These are phyloP conservation scores for Heteromormyrus szaboi DNA, from an alignment of 2,797 vertebrate genomes.

Conservation along the genomic window DNA sequence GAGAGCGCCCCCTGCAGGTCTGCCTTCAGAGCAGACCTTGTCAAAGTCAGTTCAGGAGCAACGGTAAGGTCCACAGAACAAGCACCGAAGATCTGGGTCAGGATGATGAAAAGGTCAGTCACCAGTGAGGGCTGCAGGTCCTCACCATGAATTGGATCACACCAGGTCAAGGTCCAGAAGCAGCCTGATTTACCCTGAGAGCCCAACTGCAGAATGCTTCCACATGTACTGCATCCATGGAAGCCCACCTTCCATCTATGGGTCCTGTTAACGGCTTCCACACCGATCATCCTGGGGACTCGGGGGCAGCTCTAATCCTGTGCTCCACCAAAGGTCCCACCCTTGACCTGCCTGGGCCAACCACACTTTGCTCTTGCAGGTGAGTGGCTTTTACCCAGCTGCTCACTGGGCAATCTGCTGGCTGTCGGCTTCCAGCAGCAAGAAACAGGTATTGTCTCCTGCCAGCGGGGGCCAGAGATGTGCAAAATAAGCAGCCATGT, in stretches of 20 bases:
- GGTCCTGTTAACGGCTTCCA: neutral
- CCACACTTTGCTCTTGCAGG: neutral
- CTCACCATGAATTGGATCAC: neutral
- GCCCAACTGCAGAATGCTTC: neutral
- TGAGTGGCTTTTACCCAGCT: neutral
- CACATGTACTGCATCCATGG: neutral
- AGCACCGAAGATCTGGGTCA: neutral
- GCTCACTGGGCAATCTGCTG: neutral
- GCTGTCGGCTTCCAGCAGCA: neutral
- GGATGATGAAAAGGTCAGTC: neutral
- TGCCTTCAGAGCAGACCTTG: neutral
- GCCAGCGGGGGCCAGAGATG: neutral
- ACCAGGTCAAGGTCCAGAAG: neutral
- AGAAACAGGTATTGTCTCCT: neutral
- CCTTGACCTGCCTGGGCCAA: neutral
- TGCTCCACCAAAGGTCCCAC: neutral
- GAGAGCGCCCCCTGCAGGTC: neutral
- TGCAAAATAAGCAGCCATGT: neutral
- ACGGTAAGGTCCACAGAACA: neutral
- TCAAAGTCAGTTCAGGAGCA: neutral
- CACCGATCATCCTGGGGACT: neutral
- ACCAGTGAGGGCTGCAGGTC: neutral
- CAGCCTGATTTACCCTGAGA: neutral
- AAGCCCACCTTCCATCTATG: neutral
- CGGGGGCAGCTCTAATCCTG: neutral